Base-by-base conservation (phyloP, 1,140 invertebrate species). In the Pseudomyrmex sp. region DNA sequence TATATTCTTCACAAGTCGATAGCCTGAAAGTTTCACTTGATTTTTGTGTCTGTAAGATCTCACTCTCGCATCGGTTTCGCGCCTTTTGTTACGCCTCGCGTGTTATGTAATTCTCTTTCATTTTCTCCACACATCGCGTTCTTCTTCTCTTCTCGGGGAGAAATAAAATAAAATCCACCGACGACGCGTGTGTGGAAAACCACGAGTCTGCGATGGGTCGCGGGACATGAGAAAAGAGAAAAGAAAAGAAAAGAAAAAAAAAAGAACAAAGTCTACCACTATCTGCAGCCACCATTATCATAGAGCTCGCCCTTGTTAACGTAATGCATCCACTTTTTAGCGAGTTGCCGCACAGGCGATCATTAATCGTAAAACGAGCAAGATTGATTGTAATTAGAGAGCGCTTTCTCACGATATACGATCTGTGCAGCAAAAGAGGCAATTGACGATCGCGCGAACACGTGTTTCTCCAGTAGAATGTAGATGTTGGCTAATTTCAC, bases 201-300 rank as follows among this genome's bases (percentile, higher is more conserved):
- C 35, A 35, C 35, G 35, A 35, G 35, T 35, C 35, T 35, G 35
- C 35, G 35, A 35, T 35, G 35, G 35, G 35, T 35, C 35, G 35
- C 35, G 35, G 35, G 35, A 35, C 35, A 35, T 35, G 35, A 18
- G 20, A 26, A 56, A 46, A 48, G 50, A 77, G 5, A 35, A 35
- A 35, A 7, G 5, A 35, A 35, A 35, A 7, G 35, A 35, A 35
- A 35, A 35, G 5, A 35, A 35, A 18, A 35, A 1, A 13, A 48
- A 7, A 35, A 7, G 35, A 35, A 35, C 35, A n/a, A 65, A 46
- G 50, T 82, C 83, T 72, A 85, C 83, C 83, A 82, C 83, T 73
- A 72, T 82, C 76, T 52, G 66, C 66, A 84, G 72, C 76, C 65
- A 80, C 61, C 74, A 76, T 80, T 79, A 26, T 79, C 76, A 80